Percentiles rank a stretch among this genome's conserved stretches.
Evolutionary conservation across 2,888 invertebrate species (phyloP).

Genomic region (Protodeltote pygarga): DNA sequence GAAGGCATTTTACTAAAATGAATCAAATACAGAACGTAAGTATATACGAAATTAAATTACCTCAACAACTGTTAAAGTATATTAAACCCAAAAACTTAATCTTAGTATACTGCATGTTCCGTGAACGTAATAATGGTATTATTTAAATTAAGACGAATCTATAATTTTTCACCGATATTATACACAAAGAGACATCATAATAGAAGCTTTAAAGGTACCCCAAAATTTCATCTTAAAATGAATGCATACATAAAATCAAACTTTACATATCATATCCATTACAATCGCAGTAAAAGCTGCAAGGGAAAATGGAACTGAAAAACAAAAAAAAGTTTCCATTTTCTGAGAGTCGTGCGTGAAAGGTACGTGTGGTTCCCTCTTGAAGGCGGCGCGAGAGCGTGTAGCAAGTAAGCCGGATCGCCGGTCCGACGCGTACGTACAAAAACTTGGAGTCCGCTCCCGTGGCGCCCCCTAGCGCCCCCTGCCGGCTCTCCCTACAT

Average conservation of each 20-base stretch:
- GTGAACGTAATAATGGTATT: no score
- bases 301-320: slow-evolving; percentile 18
- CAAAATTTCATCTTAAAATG: background rate
- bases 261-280: no score
- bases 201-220: background rate
- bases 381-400: slow-evolving; percentile 64
- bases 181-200: no score
- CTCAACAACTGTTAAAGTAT: background rate
- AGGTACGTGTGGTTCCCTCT: slow-evolving; percentile 53
- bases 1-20: slow-evolving; percentile 95
- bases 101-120: no score
- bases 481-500: slow-evolving; percentile 46
- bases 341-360: slow-evolving; percentile 47
- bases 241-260: background rate
- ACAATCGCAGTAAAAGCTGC: slow-evolving; percentile 21
- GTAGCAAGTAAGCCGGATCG: slow-evolving; percentile 62
- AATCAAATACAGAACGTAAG: slow-evolving; percentile 95
- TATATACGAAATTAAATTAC: slow-evolving; percentile 45
- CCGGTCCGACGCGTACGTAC: slow-evolving; percentile 74
- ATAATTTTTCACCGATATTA: no score
- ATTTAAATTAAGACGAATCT: no score
- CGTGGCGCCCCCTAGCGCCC: slow-evolving; percentile 38
- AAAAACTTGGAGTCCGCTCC: slow-evolving; percentile 72
- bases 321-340: slow-evolving; percentile 38
- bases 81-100: background rate